Evolutionary conservation across 2,888 invertebrate species (phyloP), one percentile per base, ranked within the genome.

Genomic region (Cylloceria caligata): DNA sequence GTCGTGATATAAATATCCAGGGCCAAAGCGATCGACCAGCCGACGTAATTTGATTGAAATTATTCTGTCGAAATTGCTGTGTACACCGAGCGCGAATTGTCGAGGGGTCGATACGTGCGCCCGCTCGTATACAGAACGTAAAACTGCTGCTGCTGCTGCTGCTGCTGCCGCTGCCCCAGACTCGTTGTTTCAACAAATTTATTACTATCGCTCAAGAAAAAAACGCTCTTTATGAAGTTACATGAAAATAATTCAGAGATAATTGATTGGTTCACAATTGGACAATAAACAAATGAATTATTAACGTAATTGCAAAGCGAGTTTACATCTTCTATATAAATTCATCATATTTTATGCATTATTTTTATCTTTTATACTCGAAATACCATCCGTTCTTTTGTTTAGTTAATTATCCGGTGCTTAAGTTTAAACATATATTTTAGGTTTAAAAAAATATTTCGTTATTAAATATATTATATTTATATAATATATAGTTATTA

Each of bases 51-150:
- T 49, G 68, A 77, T 62, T 77, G 62, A 52, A 77, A 77, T 77
- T 77, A 77, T 77, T 77, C 69, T 52, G 60, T 77, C 69, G 69
- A 77, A 77, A 77, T 77, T 77, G 69, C 62, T 75, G 75, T 68
- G 57, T 47, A 68, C 57, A 55, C 65, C 34, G 57, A 76, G 47
- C 49, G 67, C 57, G 57, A 67, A 75, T 75, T 75, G 67, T n/a
- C 67, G 27, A 47, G 75, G 57, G 67, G 42, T 67, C 75, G 75
- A 76, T 76, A 76, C 67, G 71, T 27, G 42, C 19, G 16, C 68
- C 60, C 52, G 57, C 47, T 60, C 57, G 68, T 36, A 60, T 76
- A 21, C 67, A 67, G 75, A 76, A 68, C 57, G 68, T 36, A 68
- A 68, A 68, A 57, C 55, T 52, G 21, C 42, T 47, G 27, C 21